Evolutionary conservation across 2,888 invertebrate genomes (phyloP), one percentile per base, ranked within the genome.

Genomic region (Callimorpha dominula): DNA sequence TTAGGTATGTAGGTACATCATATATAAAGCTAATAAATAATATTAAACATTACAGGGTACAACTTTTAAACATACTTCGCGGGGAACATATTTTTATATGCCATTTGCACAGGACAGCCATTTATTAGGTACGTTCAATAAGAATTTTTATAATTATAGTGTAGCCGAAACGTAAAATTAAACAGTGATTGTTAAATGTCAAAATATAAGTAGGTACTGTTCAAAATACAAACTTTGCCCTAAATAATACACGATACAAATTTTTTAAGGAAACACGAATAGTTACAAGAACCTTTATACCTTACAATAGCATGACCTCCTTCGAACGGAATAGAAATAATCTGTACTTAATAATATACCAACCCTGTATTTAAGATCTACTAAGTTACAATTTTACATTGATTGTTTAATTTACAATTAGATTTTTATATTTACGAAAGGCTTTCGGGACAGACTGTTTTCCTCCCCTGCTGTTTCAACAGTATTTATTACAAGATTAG

Each of bases 401-500:
- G 11, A 60, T 46, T 60, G 12, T 31, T 31, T 31, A 12, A 20
- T 57, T 57, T 4, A 20, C 57, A 20, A 11, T n/a, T 57, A 20
- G n/a, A 50, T 20, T 54, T 42, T 42, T 12, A n/a, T 14, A 42
- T n/a, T 43, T 12, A 20, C 42, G 42, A n/a, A 57, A 14, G 12
- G 1, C 20, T 57, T 67, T 57, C 11, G 17, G 9, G 60, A 46
- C 46, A 12, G 5, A 20, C 4, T 57, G 11, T 60, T 60, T 20
- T 31, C 31, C 60, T 68, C 20, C 14, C 31, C 31, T n/a, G 46
- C 31, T 43, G 43, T 43, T 42, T 43, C 43, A 67, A 1, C 42
- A 50, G 42, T 46, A 68, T 11, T 54, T 77, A 76, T 75, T 78
- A 80, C 81, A 82, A 79, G 64, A 72, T 83, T 80, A 86, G 88